Percentiles rank a stretch among this genome's conserved stretches.
Conservation (phyloP, 1,140 invertebrate species). For the Myzus persicae region DNA sequence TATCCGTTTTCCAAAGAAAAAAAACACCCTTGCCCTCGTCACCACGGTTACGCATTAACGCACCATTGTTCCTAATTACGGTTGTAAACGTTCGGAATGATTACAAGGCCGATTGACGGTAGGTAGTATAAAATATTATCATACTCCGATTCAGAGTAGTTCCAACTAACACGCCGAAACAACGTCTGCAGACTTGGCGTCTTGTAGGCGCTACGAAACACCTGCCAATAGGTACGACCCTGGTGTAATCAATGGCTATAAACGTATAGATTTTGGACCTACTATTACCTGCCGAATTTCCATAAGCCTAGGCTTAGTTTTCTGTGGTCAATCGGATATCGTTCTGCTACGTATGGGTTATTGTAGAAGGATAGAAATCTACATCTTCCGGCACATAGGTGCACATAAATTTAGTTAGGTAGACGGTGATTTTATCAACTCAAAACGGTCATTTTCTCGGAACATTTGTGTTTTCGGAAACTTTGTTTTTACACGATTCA, state of each 20-base stretch:
- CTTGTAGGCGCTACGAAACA: neutral
- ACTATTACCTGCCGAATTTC: neutral
- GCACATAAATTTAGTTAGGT: too few species aligned
- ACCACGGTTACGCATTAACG: neutral
- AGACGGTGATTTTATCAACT: too few species aligned
- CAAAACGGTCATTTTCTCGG: too few species aligned
- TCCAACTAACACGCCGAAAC: neutral
- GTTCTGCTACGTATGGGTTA: too few species aligned
- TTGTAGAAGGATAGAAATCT: too few species aligned
- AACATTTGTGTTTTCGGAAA: too few species aligned
- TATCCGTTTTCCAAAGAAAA: neutral
- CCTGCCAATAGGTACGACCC: neutral
- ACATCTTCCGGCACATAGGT: too few species aligned
- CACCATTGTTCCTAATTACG: constrained; percentile 26
- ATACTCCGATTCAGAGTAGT: neutral
- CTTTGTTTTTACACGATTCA: too few species aligned
- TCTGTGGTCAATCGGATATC: neutral
- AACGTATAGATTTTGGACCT: neutral
- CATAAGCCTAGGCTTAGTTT: neutral
- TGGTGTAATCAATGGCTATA: too few species aligned
- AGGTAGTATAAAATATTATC: neutral
- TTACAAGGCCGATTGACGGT: neutral
- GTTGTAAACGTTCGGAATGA: constrained; percentile 5
- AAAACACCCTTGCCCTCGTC: neutral
- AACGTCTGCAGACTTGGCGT: neutral